Conservation (phyloP, 2,113 vertebrate species). For the Colistium nudipinnis region DNA sequence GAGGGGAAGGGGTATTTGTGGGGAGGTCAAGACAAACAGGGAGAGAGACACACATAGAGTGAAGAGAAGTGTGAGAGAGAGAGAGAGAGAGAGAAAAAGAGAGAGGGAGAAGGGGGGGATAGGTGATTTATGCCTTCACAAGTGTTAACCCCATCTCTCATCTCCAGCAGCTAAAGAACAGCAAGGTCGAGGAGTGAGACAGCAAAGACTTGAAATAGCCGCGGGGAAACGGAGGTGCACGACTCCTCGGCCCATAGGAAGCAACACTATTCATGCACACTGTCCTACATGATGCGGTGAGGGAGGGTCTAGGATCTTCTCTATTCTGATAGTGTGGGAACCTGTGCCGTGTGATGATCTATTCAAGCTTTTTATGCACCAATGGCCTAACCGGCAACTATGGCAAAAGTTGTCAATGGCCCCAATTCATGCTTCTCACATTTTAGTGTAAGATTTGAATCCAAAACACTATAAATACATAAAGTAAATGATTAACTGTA, state of each 20-base stretch:
- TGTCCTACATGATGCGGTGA: not conserved
- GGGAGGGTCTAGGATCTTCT: not conserved
- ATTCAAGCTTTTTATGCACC: too few relatives aligned
- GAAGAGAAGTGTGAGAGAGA: not conserved
- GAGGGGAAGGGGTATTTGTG: not conserved
- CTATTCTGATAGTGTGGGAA: not conserved
- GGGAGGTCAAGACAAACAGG: not conserved
- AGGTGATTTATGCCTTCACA: conserved; percentile 69
- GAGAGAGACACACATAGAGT: not conserved
- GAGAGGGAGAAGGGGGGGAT: conserved; percentile 19
- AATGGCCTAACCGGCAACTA: too few relatives aligned
- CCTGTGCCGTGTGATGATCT: not conserved
- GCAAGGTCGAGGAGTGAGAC: conserved; percentile 69
- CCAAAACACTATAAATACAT: too few relatives aligned
- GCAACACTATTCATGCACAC: not conserved
- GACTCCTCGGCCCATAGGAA: conserved; percentile 36
- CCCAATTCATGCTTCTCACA: not conserved
- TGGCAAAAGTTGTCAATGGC: too few relatives aligned
- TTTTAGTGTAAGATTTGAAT: not conserved
- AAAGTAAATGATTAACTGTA: too few relatives aligned
- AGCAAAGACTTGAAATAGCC: conserved; percentile 48
- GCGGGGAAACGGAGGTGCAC: conserved; percentile 34
- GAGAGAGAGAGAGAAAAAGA: not conserved
- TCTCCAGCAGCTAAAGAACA: conserved; percentile 67
- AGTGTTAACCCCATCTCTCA: conserved; percentile 69